Conservation (phyloP, 2,113 vertebrate genomes). For the Agapornis roseicollis region DNA sequence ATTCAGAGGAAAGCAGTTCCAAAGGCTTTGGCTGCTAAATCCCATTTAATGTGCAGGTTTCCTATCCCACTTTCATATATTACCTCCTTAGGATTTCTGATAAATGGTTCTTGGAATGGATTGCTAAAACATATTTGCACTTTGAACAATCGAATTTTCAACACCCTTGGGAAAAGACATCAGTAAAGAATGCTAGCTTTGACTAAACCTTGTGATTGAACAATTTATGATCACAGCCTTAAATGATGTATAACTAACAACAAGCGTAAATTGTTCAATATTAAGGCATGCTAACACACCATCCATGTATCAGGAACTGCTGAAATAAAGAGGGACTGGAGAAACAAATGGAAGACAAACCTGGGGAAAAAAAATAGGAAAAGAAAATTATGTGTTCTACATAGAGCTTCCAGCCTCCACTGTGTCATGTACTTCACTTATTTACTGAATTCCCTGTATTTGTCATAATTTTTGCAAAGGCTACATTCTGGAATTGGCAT, state of each 20-base stretch:
- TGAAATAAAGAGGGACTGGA: not conserved
- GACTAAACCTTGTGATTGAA: slow-evolving; percentile 70
- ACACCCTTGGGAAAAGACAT: slow-evolving; percentile 68
- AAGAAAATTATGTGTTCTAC: not conserved
- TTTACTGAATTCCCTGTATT: slow-evolving; percentile 14
- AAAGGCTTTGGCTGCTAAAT: slow-evolving; percentile 76
- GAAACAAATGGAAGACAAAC: slow-evolving; percentile 26
- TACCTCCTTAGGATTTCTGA: slow-evolving; percentile 74
- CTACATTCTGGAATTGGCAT: slow-evolving; percentile 10
- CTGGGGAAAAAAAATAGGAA: not conserved
- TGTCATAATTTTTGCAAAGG: slow-evolving; percentile 26
- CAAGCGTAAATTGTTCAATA: slow-evolving; percentile 38
- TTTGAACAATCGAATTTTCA: slow-evolving; percentile 77
- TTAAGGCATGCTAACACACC: not conserved
- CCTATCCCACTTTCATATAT: slow-evolving; percentile 70
- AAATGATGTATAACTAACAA: slow-evolving; percentile 72
- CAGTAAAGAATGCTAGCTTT: slow-evolving; percentile 72
- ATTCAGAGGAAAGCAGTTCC: slow-evolving; percentile 75
- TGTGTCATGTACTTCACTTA: slow-evolving; percentile 35
- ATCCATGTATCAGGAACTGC: not conserved
- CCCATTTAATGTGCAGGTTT: slow-evolving; percentile 75
- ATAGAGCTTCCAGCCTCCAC: slow-evolving; percentile 31
- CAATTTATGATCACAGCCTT: slow-evolving; percentile 68
- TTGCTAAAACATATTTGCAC: slow-evolving; percentile 80
- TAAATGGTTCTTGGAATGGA: slow-evolving; percentile 76